Evolutionary conservation across 2,113 vertebrate species (phyloP).

Genomic region (Pao palembangensis): DNA sequence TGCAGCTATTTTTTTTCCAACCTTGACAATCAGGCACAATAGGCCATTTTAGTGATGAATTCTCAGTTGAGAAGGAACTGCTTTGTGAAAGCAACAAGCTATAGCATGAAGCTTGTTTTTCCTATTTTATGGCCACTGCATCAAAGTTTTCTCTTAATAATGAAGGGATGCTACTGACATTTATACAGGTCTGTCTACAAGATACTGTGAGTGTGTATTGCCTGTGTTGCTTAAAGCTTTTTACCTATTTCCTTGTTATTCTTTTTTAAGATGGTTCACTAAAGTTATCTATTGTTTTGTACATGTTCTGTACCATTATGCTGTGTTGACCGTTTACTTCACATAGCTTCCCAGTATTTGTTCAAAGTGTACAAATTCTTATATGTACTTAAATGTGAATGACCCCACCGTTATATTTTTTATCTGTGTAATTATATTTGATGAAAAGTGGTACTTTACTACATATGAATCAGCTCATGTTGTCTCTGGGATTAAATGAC

Average conservation of each 20-base stretch:
- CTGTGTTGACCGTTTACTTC: slow-evolving; percentile 7
- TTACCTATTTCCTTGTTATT: slow-evolving; percentile 1
- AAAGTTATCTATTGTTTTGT: slow-evolving; percentile 15
- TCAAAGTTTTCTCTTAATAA: slow-evolving; percentile 9
- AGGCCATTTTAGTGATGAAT: slow-evolving; percentile 13
- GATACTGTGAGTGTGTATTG: slow-evolving; percentile 8
- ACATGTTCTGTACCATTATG: slow-evolving; percentile 3
- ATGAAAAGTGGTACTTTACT: slow-evolving; percentile 35
- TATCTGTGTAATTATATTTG: slow-evolving; percentile 24
- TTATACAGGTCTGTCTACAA: slow-evolving; percentile 12
- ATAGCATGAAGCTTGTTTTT: slow-evolving; percentile 6
- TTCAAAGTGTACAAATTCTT: slow-evolving; percentile 60
- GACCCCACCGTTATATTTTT: slow-evolving; percentile 33
- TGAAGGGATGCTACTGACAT: slow-evolving; percentile 32
- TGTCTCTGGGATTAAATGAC: slow-evolving; percentile 24
- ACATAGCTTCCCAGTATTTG: slow-evolving; percentile 35
- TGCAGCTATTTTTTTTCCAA: slow-evolving; percentile 25
- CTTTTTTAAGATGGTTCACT: slow-evolving; percentile 17
- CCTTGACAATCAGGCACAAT: slow-evolving; percentile 60
- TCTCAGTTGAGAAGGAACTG: slow-evolving; percentile 7
- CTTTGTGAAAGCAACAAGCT: slow-evolving; percentile 37
- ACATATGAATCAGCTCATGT: slow-evolving; percentile 25
- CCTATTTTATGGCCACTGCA: background rate
- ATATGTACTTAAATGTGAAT: slow-evolving; percentile 52
- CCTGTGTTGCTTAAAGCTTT: slow-evolving; percentile 17